Conservation (phyloP, 2,888 invertebrate genomes). For the Erpobdella octoculata region DNA sequence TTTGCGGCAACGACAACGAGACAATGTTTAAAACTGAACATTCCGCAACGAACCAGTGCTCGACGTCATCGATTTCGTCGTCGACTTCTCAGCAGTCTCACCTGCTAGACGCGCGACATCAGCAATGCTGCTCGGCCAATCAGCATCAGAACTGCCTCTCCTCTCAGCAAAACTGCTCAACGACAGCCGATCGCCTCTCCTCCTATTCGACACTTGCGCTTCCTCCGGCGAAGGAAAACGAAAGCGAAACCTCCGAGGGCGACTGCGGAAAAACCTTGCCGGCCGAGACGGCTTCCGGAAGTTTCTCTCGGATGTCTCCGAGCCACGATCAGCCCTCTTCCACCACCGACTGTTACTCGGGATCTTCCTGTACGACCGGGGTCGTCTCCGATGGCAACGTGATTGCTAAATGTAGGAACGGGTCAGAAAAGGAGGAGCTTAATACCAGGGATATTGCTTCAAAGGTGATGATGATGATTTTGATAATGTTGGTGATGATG, state of each 20-base stretch:
- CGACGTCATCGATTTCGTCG: background rate
- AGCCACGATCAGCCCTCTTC: slow-evolving; percentile 8
- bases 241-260: background rate
- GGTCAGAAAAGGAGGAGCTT: slow-evolving; percentile 12
- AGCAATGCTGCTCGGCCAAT: too few relatives aligned
- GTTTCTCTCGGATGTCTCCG: background rate
- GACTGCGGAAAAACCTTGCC: background rate
- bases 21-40: too few relatives aligned
- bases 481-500: background rate
- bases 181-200: too few relatives aligned
- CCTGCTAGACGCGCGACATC: too few relatives aligned
- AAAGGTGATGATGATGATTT: background rate
- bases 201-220: background rate
- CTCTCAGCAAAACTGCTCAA: background rate
- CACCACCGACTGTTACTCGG: slow-evolving; percentile 7
- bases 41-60: too few relatives aligned
- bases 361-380: background rate
- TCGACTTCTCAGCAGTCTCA: background rate
- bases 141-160: too few relatives aligned
- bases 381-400: background rate
- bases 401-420: background rate
- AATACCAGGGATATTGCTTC: slow-evolving; percentile 23
- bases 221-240: background rate
- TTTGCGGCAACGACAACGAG: too few relatives aligned
- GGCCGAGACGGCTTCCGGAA: background rate